Percentiles rank a stretch among this genome's conserved stretches.
Evolutionary conservation across 2,113 vertebrate species (phyloP).

Genomic region (Python bivittatus): DNA sequence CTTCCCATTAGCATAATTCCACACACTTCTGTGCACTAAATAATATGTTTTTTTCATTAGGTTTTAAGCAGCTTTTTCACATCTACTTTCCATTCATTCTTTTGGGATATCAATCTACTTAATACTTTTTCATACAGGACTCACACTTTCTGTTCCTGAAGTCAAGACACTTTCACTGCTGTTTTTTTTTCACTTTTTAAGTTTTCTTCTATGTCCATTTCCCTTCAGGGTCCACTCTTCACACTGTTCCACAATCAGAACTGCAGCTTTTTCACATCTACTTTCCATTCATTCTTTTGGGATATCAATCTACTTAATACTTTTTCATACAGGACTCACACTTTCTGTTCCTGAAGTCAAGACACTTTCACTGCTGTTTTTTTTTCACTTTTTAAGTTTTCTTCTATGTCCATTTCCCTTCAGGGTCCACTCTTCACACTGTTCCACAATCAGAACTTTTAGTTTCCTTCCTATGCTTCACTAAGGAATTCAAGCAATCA

Average conservation of each 20-base stretch:
- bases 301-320: not conserved
- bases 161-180: not conserved
- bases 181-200: not conserved
- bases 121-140: not conserved
- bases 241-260: not conserved
- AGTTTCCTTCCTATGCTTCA: not conserved
- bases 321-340: not conserved
- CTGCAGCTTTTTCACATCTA: not conserved
- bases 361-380: not conserved
- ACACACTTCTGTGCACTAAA: too few species aligned
- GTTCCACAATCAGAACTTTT: not conserved
- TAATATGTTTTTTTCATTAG: not conserved
- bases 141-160: not conserved
- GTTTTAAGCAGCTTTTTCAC: not conserved
- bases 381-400: not conserved
- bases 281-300: not conserved
- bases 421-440: not conserved
- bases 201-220: not conserved
- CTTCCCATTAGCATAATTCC: not conserved
- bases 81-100: not conserved
- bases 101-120: not conserved
- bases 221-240: not conserved
- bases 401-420: not conserved
- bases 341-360: not conserved
- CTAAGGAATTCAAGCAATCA: not conserved